These are phyloP conservation scores for Tetrax tetrax DNA, from an alignment of 2,113 vertebrate genomes.

Conservation along the genomic window DNA sequence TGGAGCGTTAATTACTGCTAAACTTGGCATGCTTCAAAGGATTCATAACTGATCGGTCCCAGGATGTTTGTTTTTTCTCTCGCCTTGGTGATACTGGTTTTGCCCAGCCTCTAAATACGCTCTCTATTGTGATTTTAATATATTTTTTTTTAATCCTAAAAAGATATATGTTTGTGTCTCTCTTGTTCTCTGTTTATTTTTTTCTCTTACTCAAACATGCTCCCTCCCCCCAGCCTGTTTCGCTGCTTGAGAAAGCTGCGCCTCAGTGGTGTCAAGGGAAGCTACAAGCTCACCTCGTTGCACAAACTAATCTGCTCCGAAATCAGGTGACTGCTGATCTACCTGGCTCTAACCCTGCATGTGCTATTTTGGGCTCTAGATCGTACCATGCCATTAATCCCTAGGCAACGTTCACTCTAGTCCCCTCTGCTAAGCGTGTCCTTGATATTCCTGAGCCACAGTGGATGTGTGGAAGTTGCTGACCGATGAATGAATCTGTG, in stretches of 20 bases:
- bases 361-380: conserved; percentile 65
- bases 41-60: conserved; percentile 32
- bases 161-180: conserved; percentile 52
- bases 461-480: not conserved
- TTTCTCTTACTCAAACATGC: conserved; percentile 52
- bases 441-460: not conserved
- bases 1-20: conserved; percentile 64
- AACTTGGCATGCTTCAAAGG: conserved; percentile 68
- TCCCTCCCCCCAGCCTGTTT: conserved; percentile 85
- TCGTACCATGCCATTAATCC: conserved; percentile 10
- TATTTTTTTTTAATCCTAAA: conserved; percentile 34
- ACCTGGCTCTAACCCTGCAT: conserved; percentile 77
- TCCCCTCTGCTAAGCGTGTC: not conserved
- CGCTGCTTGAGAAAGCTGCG: conserved; percentile 96
- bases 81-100: conserved; percentile 36
- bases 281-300: conserved; percentile 96
- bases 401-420: conserved; percentile 57
- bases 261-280: conserved; percentile 99
- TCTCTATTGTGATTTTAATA: conserved; percentile 42
- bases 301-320: conserved; percentile 98
- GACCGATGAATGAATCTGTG: not conserved
- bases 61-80: conserved; percentile 34
- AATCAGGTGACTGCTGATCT: conserved; percentile 90
- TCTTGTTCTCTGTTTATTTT: conserved; percentile 65
- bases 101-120: conserved; percentile 32